Evolutionary conservation across 2,888 invertebrate genomes (phyloP), one percentile per base, ranked within the genome.

Genomic region (Eupithecia dodoneata): DNA sequence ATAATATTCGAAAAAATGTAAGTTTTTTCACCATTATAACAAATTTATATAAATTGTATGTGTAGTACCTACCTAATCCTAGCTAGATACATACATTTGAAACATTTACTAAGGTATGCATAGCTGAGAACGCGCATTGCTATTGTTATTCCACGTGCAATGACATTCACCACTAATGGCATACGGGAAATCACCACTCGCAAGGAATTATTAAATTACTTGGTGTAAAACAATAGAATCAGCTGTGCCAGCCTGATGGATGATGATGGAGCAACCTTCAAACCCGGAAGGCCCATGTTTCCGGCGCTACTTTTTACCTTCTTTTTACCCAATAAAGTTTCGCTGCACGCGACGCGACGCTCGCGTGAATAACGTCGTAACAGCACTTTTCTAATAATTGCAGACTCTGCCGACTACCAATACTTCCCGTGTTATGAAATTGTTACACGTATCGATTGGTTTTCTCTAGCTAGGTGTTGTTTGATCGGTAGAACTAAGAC

Each of bases 361-460:
- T 80, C 74, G 82, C 81, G 81, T 82, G 81, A 78, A 83, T 76
- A 81, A 77, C 81, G 75, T 78, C 81, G 82, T 84, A 85, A 81
- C 75, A 79, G 78, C 82, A 86, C 83, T 87, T 87, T 87, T 86
- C 85, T 83, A 79, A 82, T 86, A 87, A 87, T 85, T 83, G 81
- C 81, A 76, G 71, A 71, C 13, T 44, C 80, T 78, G 77, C 83
- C 76, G 76, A 76, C 79, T 78, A 76, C 81, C 79, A 76, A 76
- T 79, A 77, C 81, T 82, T 82, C 82, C 83, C 75, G 81, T 80
- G 77, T 87, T 87, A 86, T 84, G 86, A 83, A 86, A 85, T 83
- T 73, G 83, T 83, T 82, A 85, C 80, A 81, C 81, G 80, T 66
- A 78, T 77, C 72, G 71, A 71, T 73, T 77, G 18, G 55, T 76